Conservation (phyloP, 2,797 vertebrate species). For the Sphenopsis melanotis region DNA sequence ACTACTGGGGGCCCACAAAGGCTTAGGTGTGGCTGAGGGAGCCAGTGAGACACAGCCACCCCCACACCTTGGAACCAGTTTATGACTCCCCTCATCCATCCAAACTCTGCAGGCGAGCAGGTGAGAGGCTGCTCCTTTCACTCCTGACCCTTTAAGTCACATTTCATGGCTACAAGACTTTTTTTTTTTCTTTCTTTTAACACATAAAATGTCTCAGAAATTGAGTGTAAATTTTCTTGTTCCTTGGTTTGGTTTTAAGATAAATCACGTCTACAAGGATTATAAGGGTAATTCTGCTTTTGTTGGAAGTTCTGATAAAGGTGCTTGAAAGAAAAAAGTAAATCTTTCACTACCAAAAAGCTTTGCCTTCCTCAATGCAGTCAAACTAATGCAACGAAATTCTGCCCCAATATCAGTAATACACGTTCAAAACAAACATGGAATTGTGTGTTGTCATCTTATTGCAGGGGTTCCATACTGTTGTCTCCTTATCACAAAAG, state of each 20-base stretch:
- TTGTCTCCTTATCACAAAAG: no score
- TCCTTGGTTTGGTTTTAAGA: neutral
- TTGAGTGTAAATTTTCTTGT: neutral
- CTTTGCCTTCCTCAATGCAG: slow-evolving; percentile 75
- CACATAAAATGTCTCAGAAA: neutral
- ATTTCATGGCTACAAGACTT: neutral
- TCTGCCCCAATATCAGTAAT: slow-evolving; percentile 67
- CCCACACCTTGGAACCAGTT: no score
- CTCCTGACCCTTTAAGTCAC: neutral
- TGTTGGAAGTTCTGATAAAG: slow-evolving; percentile 77
- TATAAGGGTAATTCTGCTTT: slow-evolving; percentile 59
- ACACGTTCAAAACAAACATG: slow-evolving; percentile 63
- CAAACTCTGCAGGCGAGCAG: neutral
- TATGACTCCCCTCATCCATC: neutral
- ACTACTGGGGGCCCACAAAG: fast-evolving
- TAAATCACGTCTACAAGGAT: neutral
- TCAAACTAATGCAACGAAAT: slow-evolving; percentile 23
- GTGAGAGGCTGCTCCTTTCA: neutral
- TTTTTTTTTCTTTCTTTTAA: neutral
- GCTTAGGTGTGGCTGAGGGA: fast-evolving
- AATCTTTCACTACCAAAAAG: slow-evolving; percentile 71
- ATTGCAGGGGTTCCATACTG: no score
- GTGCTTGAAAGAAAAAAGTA: slow-evolving; percentile 74
- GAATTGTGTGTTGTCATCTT: neutral
- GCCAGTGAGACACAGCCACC: neutral